Evolutionary conservation across 2,797 vertebrate genomes (phyloP).

Genomic region (Oreochromis mossambicus): DNA sequence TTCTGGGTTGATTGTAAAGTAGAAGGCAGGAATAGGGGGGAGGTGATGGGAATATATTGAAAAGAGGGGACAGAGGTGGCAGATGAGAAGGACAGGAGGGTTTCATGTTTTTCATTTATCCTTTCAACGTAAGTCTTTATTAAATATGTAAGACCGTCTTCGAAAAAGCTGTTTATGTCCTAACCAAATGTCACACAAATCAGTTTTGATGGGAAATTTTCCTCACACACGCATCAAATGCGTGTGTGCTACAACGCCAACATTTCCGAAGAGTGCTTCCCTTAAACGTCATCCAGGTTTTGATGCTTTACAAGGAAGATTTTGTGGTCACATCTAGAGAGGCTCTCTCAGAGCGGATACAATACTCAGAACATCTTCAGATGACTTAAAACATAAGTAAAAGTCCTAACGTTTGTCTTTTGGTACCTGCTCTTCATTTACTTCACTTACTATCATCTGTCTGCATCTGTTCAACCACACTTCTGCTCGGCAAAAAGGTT

Average conservation of each 20-base stretch:
- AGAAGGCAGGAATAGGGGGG: slow-evolving; percentile 15
- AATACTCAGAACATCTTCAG: neutral
- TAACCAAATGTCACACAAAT: neutral
- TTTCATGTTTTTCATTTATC: slow-evolving; percentile 42
- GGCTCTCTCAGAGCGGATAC: accelerated
- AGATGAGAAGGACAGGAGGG: slow-evolving; percentile 17
- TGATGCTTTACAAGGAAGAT: neutral
- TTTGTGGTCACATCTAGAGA: neutral
- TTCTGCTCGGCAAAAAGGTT: slow-evolving; percentile 8
- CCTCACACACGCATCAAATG: neutral
- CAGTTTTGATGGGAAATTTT: neutral
- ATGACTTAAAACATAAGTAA: neutral
- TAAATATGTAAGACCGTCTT: neutral
- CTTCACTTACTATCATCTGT: neutral
- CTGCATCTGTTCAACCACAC: neutral
- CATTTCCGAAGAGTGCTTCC: neutral
- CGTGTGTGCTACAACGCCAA: neutral
- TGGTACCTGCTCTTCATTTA: neutral
- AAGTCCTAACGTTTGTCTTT: neutral
- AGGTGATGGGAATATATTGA: neutral
- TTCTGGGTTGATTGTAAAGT: slow-evolving; percentile 69
- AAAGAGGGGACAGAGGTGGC: slow-evolving; percentile 1
- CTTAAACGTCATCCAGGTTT: neutral
- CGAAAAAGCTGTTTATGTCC: neutral
- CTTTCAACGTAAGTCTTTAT: neutral